A percentile compares a stretch with the other conserved stretches of the same genome.
These are phyloP conservation scores for Macroteleia sp. DNA, from an alignment of 2,888 invertebrate genomes.

Conservation along the genomic window DNA sequence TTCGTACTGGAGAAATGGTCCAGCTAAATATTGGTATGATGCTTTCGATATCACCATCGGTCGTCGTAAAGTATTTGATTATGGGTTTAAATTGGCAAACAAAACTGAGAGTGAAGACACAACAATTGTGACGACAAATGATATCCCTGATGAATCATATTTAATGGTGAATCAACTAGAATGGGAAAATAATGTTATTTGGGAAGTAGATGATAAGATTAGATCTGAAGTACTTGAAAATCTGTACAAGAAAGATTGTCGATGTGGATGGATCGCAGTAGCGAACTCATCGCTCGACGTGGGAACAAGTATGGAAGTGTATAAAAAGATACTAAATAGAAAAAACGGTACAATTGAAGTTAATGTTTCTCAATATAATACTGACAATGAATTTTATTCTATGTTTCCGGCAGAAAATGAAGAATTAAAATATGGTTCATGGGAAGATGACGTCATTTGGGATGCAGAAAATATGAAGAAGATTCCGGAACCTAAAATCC, in stretches of 20 bases:
- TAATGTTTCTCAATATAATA: conserved; percentile 84
- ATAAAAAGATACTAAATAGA: too few species aligned
- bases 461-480: conserved; percentile 95
- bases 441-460: conserved; percentile 99
- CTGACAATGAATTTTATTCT: conserved; percentile 97
- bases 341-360: too few species aligned
- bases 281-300: too few species aligned
- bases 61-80: conserved; percentile 97
- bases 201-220: conserved; percentile 96
- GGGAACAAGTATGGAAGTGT: too few species aligned
- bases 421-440: conserved; percentile 96
- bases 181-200: conserved; percentile 99
- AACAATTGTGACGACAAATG: conserved; percentile 83
- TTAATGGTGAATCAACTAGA: conserved; percentile 98
- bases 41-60: conserved; percentile 97
- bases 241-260: too few species aligned
- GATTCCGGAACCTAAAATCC: conserved; percentile 96
- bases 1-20: conserved; percentile 99
- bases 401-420: conserved; percentile 99
- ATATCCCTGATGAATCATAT: conserved; percentile 94
- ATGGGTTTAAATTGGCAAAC: conserved; percentile 97
- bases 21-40: conserved; percentile 99
- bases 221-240: conserved; percentile 90
- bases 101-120: too few species aligned
- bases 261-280: too few species aligned